Conservation (phyloP, 2,797 vertebrate species). For the Chloroceryle inda region DNA sequence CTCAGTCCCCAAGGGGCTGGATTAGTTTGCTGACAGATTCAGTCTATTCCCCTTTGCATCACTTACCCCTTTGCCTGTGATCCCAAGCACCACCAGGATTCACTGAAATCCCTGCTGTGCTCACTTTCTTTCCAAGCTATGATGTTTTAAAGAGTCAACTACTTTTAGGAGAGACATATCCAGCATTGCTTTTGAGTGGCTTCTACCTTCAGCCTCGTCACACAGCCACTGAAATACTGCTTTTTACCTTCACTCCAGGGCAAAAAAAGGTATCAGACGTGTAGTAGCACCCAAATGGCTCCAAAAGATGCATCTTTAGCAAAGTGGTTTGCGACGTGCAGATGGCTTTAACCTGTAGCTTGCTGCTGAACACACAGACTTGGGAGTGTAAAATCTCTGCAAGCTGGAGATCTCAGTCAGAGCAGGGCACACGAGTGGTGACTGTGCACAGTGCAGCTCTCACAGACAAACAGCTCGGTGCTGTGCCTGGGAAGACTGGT, state of each 20-base stretch:
- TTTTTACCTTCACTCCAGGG: neutral
- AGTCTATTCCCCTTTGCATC: neutral
- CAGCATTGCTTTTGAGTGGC: neutral
- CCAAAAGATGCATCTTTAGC: neutral
- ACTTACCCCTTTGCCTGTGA: neutral
- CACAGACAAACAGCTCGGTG: neutral
- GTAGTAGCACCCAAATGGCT: neutral
- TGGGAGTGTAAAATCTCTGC: neutral
- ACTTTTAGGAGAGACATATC: neutral
- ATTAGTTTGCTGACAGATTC: neutral
- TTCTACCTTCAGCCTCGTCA: neutral
- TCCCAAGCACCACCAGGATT: neutral
- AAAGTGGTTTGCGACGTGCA: neutral
- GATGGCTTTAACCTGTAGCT: neutral
- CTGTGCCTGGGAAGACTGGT: fast-evolving
- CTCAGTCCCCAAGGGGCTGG: neutral
- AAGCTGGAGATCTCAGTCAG: neutral
- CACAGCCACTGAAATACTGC: neutral
- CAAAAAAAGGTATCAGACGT: neutral
- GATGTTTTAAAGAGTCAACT: neutral
- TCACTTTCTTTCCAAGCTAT: neutral
- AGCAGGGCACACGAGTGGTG: neutral
- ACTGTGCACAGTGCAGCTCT: neutral
- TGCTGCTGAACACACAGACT: neutral
- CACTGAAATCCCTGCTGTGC: neutral